Base-by-base conservation (phyloP, 1,140 invertebrate genomes). In the Rhagoletis pomonella region DNA sequence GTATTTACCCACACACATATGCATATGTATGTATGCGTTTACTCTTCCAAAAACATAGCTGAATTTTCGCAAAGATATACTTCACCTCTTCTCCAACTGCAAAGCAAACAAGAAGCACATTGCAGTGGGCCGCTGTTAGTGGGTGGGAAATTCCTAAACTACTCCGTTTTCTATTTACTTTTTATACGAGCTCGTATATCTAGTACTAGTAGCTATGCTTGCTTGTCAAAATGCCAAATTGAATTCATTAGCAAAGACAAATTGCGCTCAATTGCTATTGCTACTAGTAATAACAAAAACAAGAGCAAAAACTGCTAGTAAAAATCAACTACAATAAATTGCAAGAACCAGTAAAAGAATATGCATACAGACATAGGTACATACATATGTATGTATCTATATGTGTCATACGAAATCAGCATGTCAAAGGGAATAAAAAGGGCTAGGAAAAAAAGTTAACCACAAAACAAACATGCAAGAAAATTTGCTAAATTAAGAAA, bases 221-320 rank as follows among this genome's bases (percentile, higher is more conserved):
- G 67, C 67, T 69, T 85, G 81, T 85, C 81, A 42, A 85, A 85
- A 86, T 64, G 39, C 29, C 85, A 86, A 86, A 86, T 86, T 86
- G 59, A 60, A 86, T 62, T 86, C 85, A 86, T 86, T 86, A 86
- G 85, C 50, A 86, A 86, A 86, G 55, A 86, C 85, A 86, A 86
- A 86, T 86, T 86, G 59, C 59, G 59, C 59, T 64, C 85, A 64
- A 64, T 86, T 29, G 59, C 50, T 42, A 42, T 58, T 62, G 60
- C 12, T n/a, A 62, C 39, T 69, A 69, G 42, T 12, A 39, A 69
- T 14, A 69, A 29, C 67, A 69, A 69, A 69, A 69, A 44, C 67
- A 69, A 69, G 1, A 17, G 44, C 39, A 69, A 3, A 12, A 69
- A 67, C 29, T 29, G 29, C 64, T 12, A 44, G 42, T 10, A 55